These are phyloP conservation scores for Haemorhous mexicanus DNA, from an alignment of 2,113 vertebrate genomes.

Conservation along the genomic window DNA sequence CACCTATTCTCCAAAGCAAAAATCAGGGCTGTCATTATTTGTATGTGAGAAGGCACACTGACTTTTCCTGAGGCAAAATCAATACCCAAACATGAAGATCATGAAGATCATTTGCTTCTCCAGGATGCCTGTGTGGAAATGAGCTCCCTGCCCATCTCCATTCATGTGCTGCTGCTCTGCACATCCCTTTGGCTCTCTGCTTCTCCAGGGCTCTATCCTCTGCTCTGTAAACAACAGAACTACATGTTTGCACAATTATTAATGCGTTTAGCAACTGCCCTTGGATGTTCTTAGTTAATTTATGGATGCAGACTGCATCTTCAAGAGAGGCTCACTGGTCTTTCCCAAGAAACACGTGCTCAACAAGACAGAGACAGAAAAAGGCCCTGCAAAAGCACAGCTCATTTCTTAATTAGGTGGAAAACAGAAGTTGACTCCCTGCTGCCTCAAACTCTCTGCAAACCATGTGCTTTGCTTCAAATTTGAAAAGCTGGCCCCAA, in stretches of 20 bases:
- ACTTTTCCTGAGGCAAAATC: constrained; percentile 52
- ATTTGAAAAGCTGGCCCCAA: neutral
- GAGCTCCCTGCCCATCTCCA: neutral
- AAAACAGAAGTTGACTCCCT: neutral
- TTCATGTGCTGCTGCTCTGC: neutral
- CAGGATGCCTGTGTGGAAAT: neutral
- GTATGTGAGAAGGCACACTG: neutral
- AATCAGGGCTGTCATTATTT: neutral
- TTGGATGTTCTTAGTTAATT: neutral
- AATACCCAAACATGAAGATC: constrained; percentile 18
- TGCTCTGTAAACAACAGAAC: neutral
- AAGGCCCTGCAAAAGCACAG: neutral
- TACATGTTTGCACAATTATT: neutral
- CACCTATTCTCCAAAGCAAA: neutral
- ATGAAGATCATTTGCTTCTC: constrained; percentile 12
- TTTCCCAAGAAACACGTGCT: neutral
- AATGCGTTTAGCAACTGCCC: neutral
- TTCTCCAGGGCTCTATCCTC: neutral
- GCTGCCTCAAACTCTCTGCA: neutral
- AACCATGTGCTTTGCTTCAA: neutral
- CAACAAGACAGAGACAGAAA: neutral
- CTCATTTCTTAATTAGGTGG: constrained; percentile 17
- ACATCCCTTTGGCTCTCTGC: neutral
- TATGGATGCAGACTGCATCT: neutral
- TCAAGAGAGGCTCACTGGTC: neutral